Evolutionary conservation across 1,140 invertebrate genomes (phyloP).

Genomic region (Dreissena rostriformis): DNA sequence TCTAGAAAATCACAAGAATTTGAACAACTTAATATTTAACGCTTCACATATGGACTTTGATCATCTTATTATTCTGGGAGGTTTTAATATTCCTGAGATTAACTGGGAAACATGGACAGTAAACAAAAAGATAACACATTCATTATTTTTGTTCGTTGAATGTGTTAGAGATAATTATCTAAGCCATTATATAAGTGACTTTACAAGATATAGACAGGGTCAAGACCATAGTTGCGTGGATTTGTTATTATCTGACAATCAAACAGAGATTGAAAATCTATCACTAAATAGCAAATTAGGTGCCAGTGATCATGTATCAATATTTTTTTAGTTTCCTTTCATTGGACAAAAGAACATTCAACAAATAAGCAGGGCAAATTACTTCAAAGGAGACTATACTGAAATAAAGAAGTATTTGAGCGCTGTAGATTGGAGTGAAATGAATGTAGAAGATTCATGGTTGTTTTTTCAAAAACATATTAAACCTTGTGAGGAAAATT

Average conservation of each 20-base stretch:
- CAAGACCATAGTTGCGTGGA: conserved; percentile 15
- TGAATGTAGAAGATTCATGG: not conserved
- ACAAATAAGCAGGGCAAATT: not conserved
- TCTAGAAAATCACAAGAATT: no score
- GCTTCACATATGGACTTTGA: not conserved
- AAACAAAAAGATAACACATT: conserved; percentile 11
- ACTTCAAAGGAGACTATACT: not conserved
- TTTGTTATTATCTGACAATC: not conserved
- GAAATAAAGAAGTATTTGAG: not conserved
- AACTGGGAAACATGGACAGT: conserved; percentile 6
- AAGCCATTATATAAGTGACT: not conserved
- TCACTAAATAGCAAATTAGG: not conserved
- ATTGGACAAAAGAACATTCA: not conserved
- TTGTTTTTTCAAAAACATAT: not conserved
- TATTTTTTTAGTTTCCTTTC: not conserved
- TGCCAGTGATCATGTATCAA: not conserved
- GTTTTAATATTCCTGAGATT: conserved; percentile 29
- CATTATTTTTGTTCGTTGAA: conserved; percentile 1
- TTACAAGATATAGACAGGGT: conserved; percentile 26
- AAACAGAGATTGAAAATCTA: no score
- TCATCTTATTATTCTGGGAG: conserved; percentile 4
- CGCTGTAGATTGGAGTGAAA: not conserved
- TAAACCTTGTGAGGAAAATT: not conserved
- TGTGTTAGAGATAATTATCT: conserved; percentile 23
- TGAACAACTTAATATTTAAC: not conserved